Base-by-base conservation (phyloP, 2,888 invertebrate genomes). In the Elaeidobius kamerunicus region DNA sequence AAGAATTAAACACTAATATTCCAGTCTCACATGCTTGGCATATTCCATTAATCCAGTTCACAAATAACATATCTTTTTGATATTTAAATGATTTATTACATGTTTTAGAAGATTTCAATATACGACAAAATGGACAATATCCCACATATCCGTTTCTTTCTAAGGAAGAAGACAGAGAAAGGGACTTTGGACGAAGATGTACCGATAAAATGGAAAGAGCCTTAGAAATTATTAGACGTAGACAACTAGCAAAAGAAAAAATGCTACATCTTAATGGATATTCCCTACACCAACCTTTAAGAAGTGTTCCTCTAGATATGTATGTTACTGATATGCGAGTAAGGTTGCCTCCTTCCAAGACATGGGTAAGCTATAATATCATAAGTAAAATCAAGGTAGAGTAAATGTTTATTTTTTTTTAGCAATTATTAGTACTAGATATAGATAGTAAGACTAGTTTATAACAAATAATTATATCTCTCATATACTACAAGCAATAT, bases 321-420 rank as follows among this genome's bases (percentile, higher is more conserved):
- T 83, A 83, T 65, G 83, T 85, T 38, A 84, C 83, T 0, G 77
- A 83, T 59, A 83, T 85, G 82, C 72, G 80, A 32, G 85, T 87
- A 1, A 77, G 84, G 3, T 74, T 86, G 14, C 86, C 86, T 1
- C 78, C 82, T 45, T 80, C 82, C 56, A 75, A 76, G 65, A 75
- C 77, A 66, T 86, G 86, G 85, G 85, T 86, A 11, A 62, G 62
- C 4, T 9, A 23, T n/a, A n/a, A n/a, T n/a, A n/a, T n/a, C n/a
- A n/a, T n/a, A n/a, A n/a, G n/a, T n/a, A n/a, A n/a, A n/a, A n/a
- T n/a, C n/a, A n/a, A n/a, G n/a, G n/a, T n/a, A n/a, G n/a, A n/a
- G n/a, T n/a, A n/a, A n/a, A n/a, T n/a, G n/a, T n/a, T n/a, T n/a
- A n/a, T n/a, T n/a, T n/a, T n/a, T n/a, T n/a, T n/a, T n/a, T n/a